Evolutionary conservation across 2,888 invertebrate species (phyloP).

Genomic region (Quadroppia sp.): DNA sequence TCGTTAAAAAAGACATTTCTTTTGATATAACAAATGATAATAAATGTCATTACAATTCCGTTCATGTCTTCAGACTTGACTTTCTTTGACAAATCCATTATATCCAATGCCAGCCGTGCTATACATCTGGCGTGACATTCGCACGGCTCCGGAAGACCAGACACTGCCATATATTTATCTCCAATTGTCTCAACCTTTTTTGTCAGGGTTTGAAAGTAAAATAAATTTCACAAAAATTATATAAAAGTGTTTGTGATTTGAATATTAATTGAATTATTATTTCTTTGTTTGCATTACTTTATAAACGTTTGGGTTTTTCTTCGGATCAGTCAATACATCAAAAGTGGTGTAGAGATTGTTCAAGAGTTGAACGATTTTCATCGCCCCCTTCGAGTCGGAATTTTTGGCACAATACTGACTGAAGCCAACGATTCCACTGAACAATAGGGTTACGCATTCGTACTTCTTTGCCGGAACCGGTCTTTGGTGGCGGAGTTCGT

Average conservation of each 20-base stretch:
- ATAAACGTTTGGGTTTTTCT: constrained; percentile 86
- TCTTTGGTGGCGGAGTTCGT: constrained; percentile 81
- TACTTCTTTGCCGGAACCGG: constrained; percentile 84
- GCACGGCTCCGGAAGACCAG: constrained; percentile 87
- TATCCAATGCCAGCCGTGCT: constrained; percentile 80
- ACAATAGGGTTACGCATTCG: constrained; percentile 84
- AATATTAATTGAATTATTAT: background rate
- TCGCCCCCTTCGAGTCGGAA: constrained; percentile 85
- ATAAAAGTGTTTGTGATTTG: constrained; percentile 8
- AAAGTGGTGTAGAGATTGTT: constrained; percentile 90
- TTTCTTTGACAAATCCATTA: constrained; percentile 88
- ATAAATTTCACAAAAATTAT: constrained; percentile 34
- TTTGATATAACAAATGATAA: background rate
- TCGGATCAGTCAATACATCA: constrained; percentile 86
- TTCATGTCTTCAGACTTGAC: constrained; percentile 77
- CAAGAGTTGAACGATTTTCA: constrained; percentile 91
- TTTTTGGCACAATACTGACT: constrained; percentile 80
- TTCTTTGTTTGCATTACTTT: constrained; percentile 62
- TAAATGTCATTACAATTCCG: constrained; percentile 42
- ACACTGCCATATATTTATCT: constrained; percentile 97
- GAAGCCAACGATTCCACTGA: constrained; percentile 90
- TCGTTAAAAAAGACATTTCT: background rate
- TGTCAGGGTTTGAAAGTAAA: background rate
- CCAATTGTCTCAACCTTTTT: constrained; percentile 90
- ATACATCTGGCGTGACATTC: constrained; percentile 85